Evolutionary conservation across 2,797 vertebrate genomes (phyloP), one percentile per base, ranked within the genome.

Genomic region (Etheostoma perlongum): DNA sequence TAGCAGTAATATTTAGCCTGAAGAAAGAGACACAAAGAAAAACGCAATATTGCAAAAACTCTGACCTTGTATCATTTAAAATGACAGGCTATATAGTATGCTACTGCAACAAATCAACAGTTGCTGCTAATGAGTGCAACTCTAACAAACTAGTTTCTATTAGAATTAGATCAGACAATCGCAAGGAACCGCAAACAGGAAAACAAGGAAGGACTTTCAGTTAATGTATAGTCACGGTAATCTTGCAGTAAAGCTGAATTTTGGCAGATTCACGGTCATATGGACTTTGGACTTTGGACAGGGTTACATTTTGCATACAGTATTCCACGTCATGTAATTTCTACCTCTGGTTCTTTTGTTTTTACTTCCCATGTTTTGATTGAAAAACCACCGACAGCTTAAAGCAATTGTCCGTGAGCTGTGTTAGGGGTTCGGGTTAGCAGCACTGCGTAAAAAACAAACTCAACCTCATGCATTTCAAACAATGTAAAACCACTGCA

Each of bases 271-370:
- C 36, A 3, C 36, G 10, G 36, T 58, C 9, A 42, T 40, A 7
- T n/a, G 25, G 76, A 73, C 9, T 76, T 27, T 74, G 19, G 46
- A 70, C 54, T 49, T 44, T 62, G n/a, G 14, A 82, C 53, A 63
- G 47, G 54, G n/a, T 65, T 48, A 15, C 16, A 13, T 19, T 27
- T 54, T 73, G 44, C 61, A 18, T 21, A 67, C 33, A 67, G 5
- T 51, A 42, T 62, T 47, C 61, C 23, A 21, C 36, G 3, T 40
- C 10, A 53, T 52, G 2, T 67, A 0, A 66, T 79, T 82, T 83
- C 75, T 88, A 88, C 81, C 79, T 85, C 81, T 76, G 61, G 47
- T 68, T 74, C 52, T 62, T 62, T 79, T 57, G 53, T 19, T 58
- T 79, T 69, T 62, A 54, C 66, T 78, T 85, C 19, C 2, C 2